Evolutionary conservation across 2,113 vertebrate species (phyloP).

Genomic region (Cyrtonyx montezumae): DNA sequence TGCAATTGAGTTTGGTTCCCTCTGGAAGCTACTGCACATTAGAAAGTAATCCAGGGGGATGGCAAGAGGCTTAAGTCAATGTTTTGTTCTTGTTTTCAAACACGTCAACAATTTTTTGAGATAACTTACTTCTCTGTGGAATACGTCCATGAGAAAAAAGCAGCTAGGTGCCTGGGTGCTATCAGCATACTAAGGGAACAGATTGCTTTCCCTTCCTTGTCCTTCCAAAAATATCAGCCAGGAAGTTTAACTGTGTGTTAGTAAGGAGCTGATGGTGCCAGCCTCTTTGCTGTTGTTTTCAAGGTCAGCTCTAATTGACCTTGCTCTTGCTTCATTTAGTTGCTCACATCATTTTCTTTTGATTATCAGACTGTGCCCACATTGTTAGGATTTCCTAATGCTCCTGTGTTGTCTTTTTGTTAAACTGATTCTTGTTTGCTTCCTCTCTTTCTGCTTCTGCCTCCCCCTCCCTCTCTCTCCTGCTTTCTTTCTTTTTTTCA

Average conservation of each 20-base stretch:
- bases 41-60: neutral
- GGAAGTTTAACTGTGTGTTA: neutral
- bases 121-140: neutral
- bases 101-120: constrained; percentile 19
- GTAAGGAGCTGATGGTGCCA: neutral
- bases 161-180: constrained; percentile 14
- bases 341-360: neutral
- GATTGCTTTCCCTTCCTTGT: neutral
- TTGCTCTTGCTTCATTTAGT: neutral
- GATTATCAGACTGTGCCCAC: neutral
- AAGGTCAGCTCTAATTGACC: neutral
- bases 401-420: neutral
- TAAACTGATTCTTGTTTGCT: neutral
- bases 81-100: constrained; percentile 18
- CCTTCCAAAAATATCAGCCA: constrained; percentile 19
- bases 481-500: neutral
- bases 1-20: neutral
- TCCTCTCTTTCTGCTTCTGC: neutral
- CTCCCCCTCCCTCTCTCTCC: neutral
- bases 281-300: neutral
- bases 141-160: constrained; percentile 11
- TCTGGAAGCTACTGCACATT: rapidly evolving
- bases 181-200: neutral
- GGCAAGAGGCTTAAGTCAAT: neutral
- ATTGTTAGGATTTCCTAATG: neutral